Base-by-base conservation (phyloP, 1,140 invertebrate genomes). In the Scaptomyza pallida region DNA sequence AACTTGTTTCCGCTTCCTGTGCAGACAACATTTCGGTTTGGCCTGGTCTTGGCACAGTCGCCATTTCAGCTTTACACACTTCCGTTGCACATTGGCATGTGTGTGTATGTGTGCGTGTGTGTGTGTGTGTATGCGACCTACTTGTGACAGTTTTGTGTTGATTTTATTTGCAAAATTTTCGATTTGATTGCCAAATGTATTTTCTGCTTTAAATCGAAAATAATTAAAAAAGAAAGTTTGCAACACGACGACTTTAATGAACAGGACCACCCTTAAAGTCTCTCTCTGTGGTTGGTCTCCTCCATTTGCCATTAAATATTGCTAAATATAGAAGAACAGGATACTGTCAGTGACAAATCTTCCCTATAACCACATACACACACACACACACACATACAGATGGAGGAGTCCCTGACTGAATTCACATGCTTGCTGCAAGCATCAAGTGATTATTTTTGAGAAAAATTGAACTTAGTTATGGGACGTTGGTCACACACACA, bases 1-100 rank as follows among this genome's bases (percentile, higher is more conserved):
- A 80, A 73, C 72, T 80, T 86, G 72, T 75, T 86, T 83, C 80
- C 80, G 81, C 50, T 85, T 83, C 80, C 79, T 75, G 81, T 26
- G 57, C 76, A 83, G 80, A 83, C 81, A 86, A 69, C 64, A 76
- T 75, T 86, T 85, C 47, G 79, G 26, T 30, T 61, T 71, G 75
- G 78, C 78, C 74, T 61, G 37, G 47, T 69, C 63, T 63, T 64
- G 69, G 59, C 59, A 30, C 26, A 63, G 62, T 77, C 75, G 71
- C 72, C 72, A 74, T 57, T 30, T 59, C 69, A 63, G 63, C 51
- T 72, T 73, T 56, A 62, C 76, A 75, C 72, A 65, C 76, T 62
- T 63, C 50, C 60, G 40, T 33, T 54, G 35, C 17, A 30, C 26
- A 30, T 30, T 0, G 6, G 9, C 26, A 67, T 40, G 33, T 16